phyloP scores from a whole-genome alignment of 2,113 vertebrate genomes.

The Morone saxatilis region DNA sequence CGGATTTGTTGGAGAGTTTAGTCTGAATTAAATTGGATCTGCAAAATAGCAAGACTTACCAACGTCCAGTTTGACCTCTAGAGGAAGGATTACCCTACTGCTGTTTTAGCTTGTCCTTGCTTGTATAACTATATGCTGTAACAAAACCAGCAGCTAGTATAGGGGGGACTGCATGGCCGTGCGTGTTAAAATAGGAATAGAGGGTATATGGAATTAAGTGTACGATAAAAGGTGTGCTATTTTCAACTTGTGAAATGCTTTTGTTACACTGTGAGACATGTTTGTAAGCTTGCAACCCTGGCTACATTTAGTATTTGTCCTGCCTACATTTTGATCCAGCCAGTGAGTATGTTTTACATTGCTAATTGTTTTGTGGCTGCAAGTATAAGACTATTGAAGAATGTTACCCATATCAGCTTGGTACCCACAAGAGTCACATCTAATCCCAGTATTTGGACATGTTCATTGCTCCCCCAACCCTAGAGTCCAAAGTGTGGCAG shows the following conservation, averaged over 20 bases:
- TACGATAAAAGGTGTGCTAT: not conserved
- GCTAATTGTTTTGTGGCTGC: not conserved
- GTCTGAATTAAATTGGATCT: not conserved
- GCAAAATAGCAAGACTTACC: not conserved
- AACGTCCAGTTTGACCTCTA: not conserved
- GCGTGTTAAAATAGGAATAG: not conserved
- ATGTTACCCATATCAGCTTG: not conserved
- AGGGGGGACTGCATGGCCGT: not conserved
- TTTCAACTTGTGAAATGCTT: conserved; percentile 14
- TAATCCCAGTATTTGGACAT: not conserved
- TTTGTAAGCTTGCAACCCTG: not conserved
- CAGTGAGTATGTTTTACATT: not conserved
- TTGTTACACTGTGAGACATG: not conserved
- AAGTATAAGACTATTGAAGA: not conserved
- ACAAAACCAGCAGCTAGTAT: not conserved
- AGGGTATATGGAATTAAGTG: not conserved
- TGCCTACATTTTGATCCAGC: not conserved
- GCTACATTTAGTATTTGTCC: not conserved
- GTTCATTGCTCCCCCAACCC: not conserved
- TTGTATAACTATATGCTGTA: not conserved
- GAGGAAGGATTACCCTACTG: not conserved
- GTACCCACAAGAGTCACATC: not conserved
- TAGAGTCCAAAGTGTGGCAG: not conserved
- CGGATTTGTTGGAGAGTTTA: not conserved
- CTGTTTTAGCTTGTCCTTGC: not conserved